Percentiles rank a stretch among this genome's conserved stretches.
Conservation (phyloP, 1,140 invertebrate species). For the Drosophila pandora region DNA sequence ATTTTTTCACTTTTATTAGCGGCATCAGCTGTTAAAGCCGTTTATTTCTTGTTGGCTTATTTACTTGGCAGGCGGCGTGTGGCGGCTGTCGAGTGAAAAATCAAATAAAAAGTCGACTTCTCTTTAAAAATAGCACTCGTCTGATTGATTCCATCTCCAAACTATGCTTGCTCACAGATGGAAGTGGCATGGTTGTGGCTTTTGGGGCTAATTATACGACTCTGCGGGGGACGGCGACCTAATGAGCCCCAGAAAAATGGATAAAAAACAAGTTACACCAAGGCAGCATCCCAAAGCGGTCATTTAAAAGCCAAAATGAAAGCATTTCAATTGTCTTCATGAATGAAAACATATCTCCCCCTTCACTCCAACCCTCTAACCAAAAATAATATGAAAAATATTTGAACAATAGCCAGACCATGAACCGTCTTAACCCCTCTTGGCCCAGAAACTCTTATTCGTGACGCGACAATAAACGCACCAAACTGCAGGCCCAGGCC, state of each 20-base stretch:
- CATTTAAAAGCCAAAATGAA: constrained; percentile 59
- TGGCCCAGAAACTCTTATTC: constrained; percentile 33
- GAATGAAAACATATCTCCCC: constrained; percentile 22
- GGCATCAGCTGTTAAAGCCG: constrained; percentile 45
- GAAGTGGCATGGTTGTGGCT: constrained; percentile 23
- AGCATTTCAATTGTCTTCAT: constrained; percentile 65
- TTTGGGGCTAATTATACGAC: constrained; percentile 66
- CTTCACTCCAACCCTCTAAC: neutral
- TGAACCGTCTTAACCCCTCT: constrained; percentile 37
- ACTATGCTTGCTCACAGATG: constrained; percentile 19
- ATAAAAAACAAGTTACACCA: constrained; percentile 14
- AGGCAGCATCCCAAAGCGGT: constrained; percentile 30
- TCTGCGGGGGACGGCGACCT: constrained; percentile 59
- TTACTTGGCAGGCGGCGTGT: constrained; percentile 60
- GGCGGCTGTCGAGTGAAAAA: constrained; percentile 70
- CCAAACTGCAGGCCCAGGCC: constrained; percentile 30
- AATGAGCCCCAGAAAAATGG: constrained; percentile 51
- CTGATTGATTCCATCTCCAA: constrained; percentile 60
- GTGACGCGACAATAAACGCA: constrained; percentile 61
- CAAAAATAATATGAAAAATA: constrained; percentile 1
- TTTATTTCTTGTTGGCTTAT: constrained; percentile 35
- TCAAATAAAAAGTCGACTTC: constrained; percentile 33
- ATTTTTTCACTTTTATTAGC: constrained; percentile 62
- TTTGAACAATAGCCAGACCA: constrained; percentile 37
- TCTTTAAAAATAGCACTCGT: constrained; percentile 69